Conservation (phyloP, 2,113 vertebrate genomes). For the Vidua macroura region DNA sequence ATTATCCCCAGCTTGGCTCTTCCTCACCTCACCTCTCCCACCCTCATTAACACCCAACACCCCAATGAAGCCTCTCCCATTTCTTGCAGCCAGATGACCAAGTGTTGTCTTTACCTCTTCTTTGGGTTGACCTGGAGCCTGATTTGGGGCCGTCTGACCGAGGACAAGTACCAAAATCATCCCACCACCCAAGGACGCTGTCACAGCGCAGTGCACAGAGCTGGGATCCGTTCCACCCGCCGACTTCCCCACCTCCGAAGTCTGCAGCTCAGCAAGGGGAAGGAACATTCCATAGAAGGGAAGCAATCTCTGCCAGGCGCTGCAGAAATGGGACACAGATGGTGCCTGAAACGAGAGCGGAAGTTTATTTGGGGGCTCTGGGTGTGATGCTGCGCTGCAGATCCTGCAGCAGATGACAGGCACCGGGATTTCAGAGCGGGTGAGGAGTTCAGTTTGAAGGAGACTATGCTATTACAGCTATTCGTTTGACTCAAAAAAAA, state of each 20-base stretch:
- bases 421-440: background rate
- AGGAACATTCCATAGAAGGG: slow-evolving; percentile 58
- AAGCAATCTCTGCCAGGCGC: background rate
- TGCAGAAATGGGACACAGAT: slow-evolving; percentile 62
- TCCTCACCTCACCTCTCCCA: background rate
- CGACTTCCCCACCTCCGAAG: background rate
- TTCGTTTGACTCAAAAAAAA: background rate
- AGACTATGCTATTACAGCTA: background rate
- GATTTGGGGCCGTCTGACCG: background rate
- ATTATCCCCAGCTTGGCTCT: accelerated
- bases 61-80: accelerated
- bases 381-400: background rate
- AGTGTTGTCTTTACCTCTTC: background rate
- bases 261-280: background rate
- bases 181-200: background rate
- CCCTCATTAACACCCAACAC: no score
- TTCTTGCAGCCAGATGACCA: background rate
- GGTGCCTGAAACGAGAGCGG: slow-evolving; percentile 40
- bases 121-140: background rate
- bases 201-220: accelerated
- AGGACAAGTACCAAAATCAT: background rate
- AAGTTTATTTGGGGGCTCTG: slow-evolving; percentile 58
- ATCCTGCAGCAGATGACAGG: slow-evolving; percentile 25
- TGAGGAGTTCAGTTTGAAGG: background rate
- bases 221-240: background rate